Base-by-base conservation (phyloP, 1,140 invertebrate species). In the Oncopodura yosiiana region DNA sequence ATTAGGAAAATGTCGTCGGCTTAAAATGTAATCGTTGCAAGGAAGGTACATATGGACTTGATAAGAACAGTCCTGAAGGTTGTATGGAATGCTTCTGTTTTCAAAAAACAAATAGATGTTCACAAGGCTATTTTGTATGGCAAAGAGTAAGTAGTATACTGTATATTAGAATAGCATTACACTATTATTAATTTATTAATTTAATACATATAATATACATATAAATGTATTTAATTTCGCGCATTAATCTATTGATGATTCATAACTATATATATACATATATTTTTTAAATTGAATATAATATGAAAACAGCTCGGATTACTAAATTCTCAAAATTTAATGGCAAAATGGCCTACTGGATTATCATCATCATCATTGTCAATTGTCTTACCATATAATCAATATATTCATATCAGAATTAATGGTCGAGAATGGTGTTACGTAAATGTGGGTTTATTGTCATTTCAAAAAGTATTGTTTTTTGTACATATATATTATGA, bases 1-100 rank as follows among this genome's bases (percentile, higher is more conserved):
- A 53, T 53, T 30, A 86, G 83, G 75, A 77, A 57, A 86, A 89
- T 69, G 85, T 84, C 9, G 72, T 77, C 9, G 93, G 93, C 3
- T 75, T 78, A 42, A 81, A 83, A 60, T 98, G 94, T 69, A 81
- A 88, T 67, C 66, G 75, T 27, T 98, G 94, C 70, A 79, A 81
- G 66, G 77, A 83, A 32, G 84, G 85, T 21, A 88, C 86, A 0
- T 94, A 92, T 68, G 87, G 87, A 1, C 68, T 94, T 3, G 74
- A 80, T 0, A 65, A 69, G 1, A 73, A 81, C 4, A 88, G 86
- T 69, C 75, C 80, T 0, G 77, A 78, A 51, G 90, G 89, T 3
- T 94, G 90, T 67, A 89, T 83, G 0, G 77, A 83, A 55, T 93
- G 90, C 69, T 94, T 90, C 72, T 94, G 90, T 71, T 94, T 93